phyloP scores from a whole-genome alignment of 2,888 invertebrate species.

The Calameuta filiformis region DNA sequence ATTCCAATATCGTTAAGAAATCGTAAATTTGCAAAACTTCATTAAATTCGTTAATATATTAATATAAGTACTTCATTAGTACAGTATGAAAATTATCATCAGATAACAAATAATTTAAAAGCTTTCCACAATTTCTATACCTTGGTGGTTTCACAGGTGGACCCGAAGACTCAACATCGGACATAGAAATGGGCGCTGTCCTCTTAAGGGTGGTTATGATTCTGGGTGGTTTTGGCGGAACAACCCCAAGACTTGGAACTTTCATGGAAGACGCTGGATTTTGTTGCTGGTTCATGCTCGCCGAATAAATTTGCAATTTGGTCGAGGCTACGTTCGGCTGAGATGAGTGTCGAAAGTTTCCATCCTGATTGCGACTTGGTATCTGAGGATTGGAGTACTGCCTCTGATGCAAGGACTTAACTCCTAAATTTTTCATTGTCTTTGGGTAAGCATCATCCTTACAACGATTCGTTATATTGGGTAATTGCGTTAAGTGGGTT shows the following conservation, averaged over 20 bases:
- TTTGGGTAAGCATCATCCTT: conserved; percentile 36
- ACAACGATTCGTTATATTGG: neutral
- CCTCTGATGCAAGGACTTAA: conserved; percentile 40
- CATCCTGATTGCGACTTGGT: conserved; percentile 33
- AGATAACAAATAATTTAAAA: no score
- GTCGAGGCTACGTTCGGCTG: conserved; percentile 19
- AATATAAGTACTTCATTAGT: neutral
- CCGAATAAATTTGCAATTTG: conserved; percentile 23
- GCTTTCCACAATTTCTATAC: conserved; percentile 21
- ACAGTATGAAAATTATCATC: no score
- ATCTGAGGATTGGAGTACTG: conserved; percentile 58
- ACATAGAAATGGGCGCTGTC: conserved; percentile 29
- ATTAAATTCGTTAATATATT: neutral
- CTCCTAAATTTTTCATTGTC: conserved; percentile 15
- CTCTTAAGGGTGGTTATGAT: conserved; percentile 56
- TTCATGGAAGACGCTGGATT: conserved; percentile 52
- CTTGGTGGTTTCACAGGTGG: conserved; percentile 54
- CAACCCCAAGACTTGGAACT: conserved; percentile 33
- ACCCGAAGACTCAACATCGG: conserved; percentile 38
- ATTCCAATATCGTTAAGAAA: no score
- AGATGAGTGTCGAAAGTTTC: conserved; percentile 6
- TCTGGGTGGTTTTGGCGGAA: conserved; percentile 56
- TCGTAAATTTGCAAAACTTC: no score
- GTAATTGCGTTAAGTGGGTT: conserved; percentile 19
- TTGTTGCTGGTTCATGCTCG: conserved; percentile 31